Base-by-base conservation (phyloP, 2,888 invertebrate genomes). In the Ashinkailepas kermadecensis region DNA sequence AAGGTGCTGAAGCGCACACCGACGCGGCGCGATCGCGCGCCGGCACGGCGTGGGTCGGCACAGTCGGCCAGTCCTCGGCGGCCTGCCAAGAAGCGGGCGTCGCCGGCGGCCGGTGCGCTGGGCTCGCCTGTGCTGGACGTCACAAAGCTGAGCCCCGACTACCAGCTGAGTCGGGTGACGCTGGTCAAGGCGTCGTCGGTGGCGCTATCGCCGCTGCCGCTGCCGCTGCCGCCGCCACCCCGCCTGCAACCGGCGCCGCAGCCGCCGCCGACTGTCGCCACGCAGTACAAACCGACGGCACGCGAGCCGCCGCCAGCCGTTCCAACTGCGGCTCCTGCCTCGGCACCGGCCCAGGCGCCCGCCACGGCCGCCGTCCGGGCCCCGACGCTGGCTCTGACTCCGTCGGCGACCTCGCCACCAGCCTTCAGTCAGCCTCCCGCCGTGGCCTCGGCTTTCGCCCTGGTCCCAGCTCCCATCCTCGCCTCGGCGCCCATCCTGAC, bases 1-100 rank as follows among this genome's bases (percentile, higher is more conserved):
- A 84, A 99, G 98, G 98, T 93, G 93, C 67, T 98, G 98, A 4
- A 97, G 98, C 0, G 90, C 98, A 84, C 98, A 99, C 80, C 95
- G 97, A 0, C 99, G 99, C 87, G 94, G 96, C 1, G 99, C 99
- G 88, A 39, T 39, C 39, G 39, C 39, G 39, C 39, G 39, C 93
- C 97, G 0, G 91, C 94, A 81, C 99, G 99, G 87, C 39, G 39
- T 39, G 39, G 98, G 98, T 0, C 97, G 99, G 86, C 99, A 98
- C 89, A 98, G 98, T 91, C 93, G 94, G 88, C 87, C 86, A 85
- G 39, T 39, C 64, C 74, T 21, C 74, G 54, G 21, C 18, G 74
- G 56, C 74, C 56, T 1, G 74, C 74, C 74, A 74, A 56, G 56
- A 74, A 74, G 54, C 39, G n/a, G 64, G 54, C 39, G 80, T 8